Evolutionary conservation across 2,113 vertebrate species (phyloP).

Genomic region (Sturnira hondurensis): DNA sequence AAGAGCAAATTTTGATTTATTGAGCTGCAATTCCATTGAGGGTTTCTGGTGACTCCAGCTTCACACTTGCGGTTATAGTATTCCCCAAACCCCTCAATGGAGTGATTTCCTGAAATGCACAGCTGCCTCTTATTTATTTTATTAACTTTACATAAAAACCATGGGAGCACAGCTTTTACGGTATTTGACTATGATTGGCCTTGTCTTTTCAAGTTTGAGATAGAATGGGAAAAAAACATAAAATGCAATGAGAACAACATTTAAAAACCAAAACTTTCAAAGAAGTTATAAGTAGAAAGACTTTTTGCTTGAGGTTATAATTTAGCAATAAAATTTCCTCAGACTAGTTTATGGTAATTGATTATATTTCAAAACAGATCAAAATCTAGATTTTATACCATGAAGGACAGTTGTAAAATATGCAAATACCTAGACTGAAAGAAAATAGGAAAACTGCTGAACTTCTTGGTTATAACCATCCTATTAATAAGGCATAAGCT

Average conservation of each 20-base stretch:
- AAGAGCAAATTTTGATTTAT: constrained; percentile 64
- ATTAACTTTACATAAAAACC: constrained; percentile 76
- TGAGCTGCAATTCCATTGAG: constrained; percentile 61
- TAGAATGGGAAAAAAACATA: constrained; percentile 20
- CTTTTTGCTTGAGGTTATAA: constrained; percentile 51
- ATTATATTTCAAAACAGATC: constrained; percentile 65
- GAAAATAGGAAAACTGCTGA: background rate
- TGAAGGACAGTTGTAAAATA: constrained; percentile 1
- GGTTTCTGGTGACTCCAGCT: constrained; percentile 70
- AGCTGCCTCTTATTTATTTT: constrained; percentile 76
- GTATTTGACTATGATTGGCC: constrained; percentile 67
- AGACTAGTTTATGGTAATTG: constrained; percentile 42
- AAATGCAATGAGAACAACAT: constrained; percentile 38
- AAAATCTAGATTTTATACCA: constrained; percentile 43
- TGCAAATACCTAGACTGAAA: background rate
- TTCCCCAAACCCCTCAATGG: constrained; percentile 61
- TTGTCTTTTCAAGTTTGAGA: constrained; percentile 68
- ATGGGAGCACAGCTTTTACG: constrained; percentile 62
- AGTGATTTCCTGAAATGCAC: constrained; percentile 73
- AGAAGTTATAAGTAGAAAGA: constrained; percentile 27
- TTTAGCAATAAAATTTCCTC: constrained; percentile 51
- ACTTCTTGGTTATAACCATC: constrained; percentile 2
- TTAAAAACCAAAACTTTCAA: constrained; percentile 52
- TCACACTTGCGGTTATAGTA: constrained; percentile 71
- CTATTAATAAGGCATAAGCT: constrained; percentile 11